Conservation (phyloP, 2,888 invertebrate species). For the Scaptodrosophila latifasciaeformis region DNA sequence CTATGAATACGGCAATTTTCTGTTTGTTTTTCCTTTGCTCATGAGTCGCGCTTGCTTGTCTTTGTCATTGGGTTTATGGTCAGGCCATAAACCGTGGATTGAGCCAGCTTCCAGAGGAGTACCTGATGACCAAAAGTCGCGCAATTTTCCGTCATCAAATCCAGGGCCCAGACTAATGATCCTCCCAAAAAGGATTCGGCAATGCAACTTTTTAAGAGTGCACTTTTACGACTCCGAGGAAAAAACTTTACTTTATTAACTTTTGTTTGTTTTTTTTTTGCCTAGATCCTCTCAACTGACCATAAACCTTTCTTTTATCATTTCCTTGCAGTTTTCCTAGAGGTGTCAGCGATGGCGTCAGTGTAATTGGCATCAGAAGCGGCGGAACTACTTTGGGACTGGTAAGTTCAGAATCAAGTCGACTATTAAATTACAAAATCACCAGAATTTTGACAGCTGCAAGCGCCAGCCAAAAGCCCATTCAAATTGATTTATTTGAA, state of each 20-base stretch:
- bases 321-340: slow-evolving; percentile 61
- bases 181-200: slow-evolving; percentile 19
- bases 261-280: slow-evolving; percentile 2
- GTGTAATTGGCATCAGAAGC: slow-evolving; percentile 55
- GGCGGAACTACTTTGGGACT: slow-evolving; percentile 37
- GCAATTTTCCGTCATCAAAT: slow-evolving; percentile 27
- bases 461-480: background rate
- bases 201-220: slow-evolving; percentile 20
- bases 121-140: slow-evolving; percentile 11
- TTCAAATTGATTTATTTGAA: slow-evolving; percentile 25
- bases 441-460: no score
- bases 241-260: slow-evolving; percentile 15
- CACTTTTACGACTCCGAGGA: no score
- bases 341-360: slow-evolving; percentile 53
- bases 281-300: slow-evolving; percentile 18
- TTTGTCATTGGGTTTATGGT: slow-evolving; percentile 23
- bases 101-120: slow-evolving; percentile 14
- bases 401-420: slow-evolving; percentile 37
- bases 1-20: background rate
- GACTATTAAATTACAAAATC: no score
- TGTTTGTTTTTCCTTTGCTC: slow-evolving; percentile 8
- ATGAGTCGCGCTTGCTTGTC: no score
- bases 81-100: slow-evolving; percentile 9
- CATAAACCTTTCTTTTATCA: slow-evolving; percentile 3
- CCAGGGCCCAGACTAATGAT: slow-evolving; percentile 16